phyloP scores from a whole-genome alignment of 37 sponge, comb jelly and placozoan genomes.

The Axinella damicornis region DNA sequence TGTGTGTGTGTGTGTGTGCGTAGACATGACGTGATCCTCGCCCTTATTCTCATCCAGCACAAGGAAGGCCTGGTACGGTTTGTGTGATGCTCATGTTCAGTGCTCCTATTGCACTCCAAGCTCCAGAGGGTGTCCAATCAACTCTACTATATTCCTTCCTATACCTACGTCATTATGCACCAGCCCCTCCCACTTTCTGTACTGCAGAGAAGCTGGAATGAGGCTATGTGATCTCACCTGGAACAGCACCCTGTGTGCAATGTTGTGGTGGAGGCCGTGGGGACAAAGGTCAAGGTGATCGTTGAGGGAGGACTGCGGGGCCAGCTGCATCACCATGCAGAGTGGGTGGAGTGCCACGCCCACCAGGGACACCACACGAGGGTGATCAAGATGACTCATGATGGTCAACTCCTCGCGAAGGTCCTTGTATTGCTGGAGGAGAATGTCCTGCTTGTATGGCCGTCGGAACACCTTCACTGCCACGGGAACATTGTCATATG shows the following conservation, averaged over 20 bases:
- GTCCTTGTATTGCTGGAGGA: conserved; percentile 32
- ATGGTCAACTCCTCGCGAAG: conserved; percentile 67
- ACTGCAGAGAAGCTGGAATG: too few relatives aligned
- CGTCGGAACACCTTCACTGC: conserved; percentile 70
- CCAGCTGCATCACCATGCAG: conserved; percentile 59
- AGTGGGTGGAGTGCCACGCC: conserved; percentile 61
- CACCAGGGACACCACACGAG: conserved; percentile 42
- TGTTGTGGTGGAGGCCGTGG: conserved; percentile 23
- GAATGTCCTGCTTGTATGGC: conserved; percentile 2
- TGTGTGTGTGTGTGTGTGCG: too few relatives aligned
- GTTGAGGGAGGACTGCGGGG: conserved; percentile 58
- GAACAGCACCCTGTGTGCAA: conserved; percentile 45
- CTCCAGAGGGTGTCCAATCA: too few relatives aligned
- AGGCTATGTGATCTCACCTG: conserved; percentile 64
- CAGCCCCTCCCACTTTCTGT: too few relatives aligned
- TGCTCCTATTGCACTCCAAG: too few relatives aligned
- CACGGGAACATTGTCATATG: conserved; percentile 36
- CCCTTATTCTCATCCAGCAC: too few relatives aligned
- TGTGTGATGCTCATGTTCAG: too few relatives aligned
- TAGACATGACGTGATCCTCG: too few relatives aligned
- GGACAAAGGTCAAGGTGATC: conserved; percentile 71
- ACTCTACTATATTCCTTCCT: too few relatives aligned
- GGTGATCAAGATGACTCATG: conserved; percentile 54
- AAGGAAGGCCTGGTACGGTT: too few relatives aligned
- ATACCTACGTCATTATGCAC: too few relatives aligned